Evolutionary conservation across 2,113 vertebrate genomes (phyloP).

Genomic region (Microtus pennsylvanicus): DNA sequence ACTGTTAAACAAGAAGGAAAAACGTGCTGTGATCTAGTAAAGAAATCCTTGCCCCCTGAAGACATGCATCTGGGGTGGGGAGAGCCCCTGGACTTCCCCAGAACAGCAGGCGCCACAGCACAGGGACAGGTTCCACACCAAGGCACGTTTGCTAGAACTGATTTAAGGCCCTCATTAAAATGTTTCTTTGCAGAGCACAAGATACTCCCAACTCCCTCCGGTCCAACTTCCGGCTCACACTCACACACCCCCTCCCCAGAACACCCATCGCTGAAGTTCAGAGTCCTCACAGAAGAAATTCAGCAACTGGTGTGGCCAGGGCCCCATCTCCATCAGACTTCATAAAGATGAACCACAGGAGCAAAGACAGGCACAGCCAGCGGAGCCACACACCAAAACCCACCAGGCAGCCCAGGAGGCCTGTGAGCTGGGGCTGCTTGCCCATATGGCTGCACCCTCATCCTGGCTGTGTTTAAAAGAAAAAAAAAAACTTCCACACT

Average conservation of each 20-base stretch:
- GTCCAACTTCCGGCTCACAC: not conserved
- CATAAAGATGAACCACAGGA: conserved; percentile 44
- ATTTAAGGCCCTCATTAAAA: conserved; percentile 82
- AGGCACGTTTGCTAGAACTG: conserved; percentile 75
- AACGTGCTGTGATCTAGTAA: conserved; percentile 54
- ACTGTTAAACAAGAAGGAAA: conserved; percentile 71
- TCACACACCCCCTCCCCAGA: not conserved
- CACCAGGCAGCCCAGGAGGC: not conserved
- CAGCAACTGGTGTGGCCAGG: not conserved
- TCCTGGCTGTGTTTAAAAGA: not conserved
- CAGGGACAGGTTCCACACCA: conserved; percentile 70
- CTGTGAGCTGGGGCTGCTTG: conserved; percentile 10
- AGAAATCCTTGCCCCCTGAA: conserved; percentile 67
- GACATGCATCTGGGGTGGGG: conserved; percentile 30
- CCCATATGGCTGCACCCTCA: conserved; percentile 63
- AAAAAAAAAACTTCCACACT: conserved; percentile 64
- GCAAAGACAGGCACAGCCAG: not conserved
- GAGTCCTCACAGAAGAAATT: conserved; percentile 63
- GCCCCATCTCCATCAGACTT: conserved; percentile 17
- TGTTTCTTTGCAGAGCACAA: conserved; percentile 75
- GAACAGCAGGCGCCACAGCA: conserved; percentile 63
- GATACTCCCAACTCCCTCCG: conserved; percentile 65
- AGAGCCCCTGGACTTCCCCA: not conserved
- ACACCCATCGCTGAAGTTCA: conserved; percentile 46
- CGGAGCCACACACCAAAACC: conserved; percentile 3